phyloP scores from a whole-genome alignment of 2,888 invertebrate genomes.

The Uropetala carovei region DNA sequence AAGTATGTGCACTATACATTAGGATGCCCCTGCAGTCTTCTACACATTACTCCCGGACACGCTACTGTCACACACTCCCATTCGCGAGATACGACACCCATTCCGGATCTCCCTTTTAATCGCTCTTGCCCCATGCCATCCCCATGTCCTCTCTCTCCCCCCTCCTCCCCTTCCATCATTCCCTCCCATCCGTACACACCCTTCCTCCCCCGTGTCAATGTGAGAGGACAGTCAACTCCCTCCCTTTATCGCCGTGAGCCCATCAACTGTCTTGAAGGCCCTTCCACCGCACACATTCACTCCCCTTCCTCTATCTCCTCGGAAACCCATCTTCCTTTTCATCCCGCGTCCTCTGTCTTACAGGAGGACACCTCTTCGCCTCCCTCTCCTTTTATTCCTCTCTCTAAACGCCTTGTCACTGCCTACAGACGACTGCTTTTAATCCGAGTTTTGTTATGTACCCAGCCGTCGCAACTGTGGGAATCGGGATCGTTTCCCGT shows the following conservation, averaged over 20 bases:
- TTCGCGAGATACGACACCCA: slow-evolving; percentile 23
- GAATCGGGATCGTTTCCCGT: too few species aligned
- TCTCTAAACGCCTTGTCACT: too few species aligned
- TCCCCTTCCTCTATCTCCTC: neutral
- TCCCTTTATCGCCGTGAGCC: slow-evolving; percentile 12
- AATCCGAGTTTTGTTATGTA: too few species aligned
- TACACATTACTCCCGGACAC: too few species aligned
- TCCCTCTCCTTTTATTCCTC: neutral
- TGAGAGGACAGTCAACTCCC: slow-evolving; percentile 13
- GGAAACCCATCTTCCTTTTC: slow-evolving; percentile 9
- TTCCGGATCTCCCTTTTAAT: slow-evolving; percentile 12
- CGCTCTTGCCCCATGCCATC: neutral
- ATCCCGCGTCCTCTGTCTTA: slow-evolving; percentile 17
- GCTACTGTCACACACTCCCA: slow-evolving; percentile 32
- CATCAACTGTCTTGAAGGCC: slow-evolving; percentile 47
- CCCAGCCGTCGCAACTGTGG: too few species aligned
- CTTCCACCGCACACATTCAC: neutral
- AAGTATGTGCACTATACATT: too few species aligned
- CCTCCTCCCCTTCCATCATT: neutral
- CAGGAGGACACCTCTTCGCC: slow-evolving; percentile 12
- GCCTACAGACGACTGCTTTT: too few species aligned
- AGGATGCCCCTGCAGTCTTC: too few species aligned
- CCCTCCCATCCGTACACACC: neutral
- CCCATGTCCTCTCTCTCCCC: neutral
- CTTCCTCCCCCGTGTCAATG: neutral